Base-by-base conservation (phyloP, 2,888 invertebrate species). In the Itoplectis maculator region DNA sequence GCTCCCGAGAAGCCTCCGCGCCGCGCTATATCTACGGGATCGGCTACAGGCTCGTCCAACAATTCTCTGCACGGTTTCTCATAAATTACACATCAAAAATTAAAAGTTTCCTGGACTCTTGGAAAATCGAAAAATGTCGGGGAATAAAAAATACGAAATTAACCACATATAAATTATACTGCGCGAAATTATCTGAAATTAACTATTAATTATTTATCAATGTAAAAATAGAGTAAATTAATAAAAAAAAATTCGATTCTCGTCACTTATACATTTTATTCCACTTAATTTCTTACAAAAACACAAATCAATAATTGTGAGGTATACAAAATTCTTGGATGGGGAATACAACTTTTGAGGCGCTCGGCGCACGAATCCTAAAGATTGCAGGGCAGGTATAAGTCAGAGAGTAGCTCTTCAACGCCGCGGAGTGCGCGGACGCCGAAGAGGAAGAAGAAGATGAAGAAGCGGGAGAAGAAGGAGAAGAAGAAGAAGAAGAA, bases 1-100 rank as follows among this genome's bases (percentile, higher is more conserved):
- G 83, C 81, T 84, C 70, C 75, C 59, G 72, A 66, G 76, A 82
- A 79, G 76, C 47, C 79, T 68, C 81, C 61, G 73, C 73, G 54
- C 81, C 61, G 73, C 73, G 54, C 77, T 82, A 80, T 83, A 82
- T 79, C 79, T 66, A 79, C 77, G 66, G 45, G 29, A n/a, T n/a
- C n/a, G 29, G 42, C 78, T 84, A 79, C 73, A 78, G 76, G 78
- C 74, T 72, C 84, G 81, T 75, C 23, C 79, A 79, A 73, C 49
- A 61, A 37, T 63, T 73, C 49, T 76, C 54, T 6, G 18, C n/a
- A n/a, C 74, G 65, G 13, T 63, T 49, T 63, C 2, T 42, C 74
- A 61, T 35, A 23, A 18, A 29, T 56, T 5, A 23, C 37, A 61
- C 9, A 37, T 37, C 3, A 6, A 9, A 11, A 42, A 29, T 29